A percentile compares a stretch with the other conserved stretches of the same genome.
Evolutionary conservation across 37 sponge, comb jelly and placozoan genomes (phyloP).

Genomic region (Ianthella basta): DNA sequence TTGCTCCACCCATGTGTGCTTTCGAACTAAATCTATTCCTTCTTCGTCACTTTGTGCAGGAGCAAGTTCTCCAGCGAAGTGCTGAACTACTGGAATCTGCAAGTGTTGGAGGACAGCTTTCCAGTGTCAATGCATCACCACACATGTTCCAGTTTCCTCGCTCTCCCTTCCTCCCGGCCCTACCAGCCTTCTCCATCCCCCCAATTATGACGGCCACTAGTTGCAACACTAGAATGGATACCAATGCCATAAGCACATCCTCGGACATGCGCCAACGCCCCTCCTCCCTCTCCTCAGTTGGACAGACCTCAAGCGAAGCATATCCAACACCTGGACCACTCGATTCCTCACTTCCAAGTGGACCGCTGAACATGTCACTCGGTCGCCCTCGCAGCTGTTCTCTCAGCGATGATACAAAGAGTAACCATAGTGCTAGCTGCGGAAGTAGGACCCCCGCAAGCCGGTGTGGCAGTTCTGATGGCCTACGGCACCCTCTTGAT

Average conservation of each 20-base stretch:
- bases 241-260: neutral
- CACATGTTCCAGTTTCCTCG: constrained; percentile 23
- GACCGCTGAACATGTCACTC: neutral
- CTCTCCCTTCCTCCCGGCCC: constrained; percentile 4
- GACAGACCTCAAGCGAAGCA: neutral
- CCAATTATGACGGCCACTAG: neutral
- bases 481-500: neutral
- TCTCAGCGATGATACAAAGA: constrained; percentile 22
- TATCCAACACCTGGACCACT: constrained; percentile 1
- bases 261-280: neutral
- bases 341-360: neutral
- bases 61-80: constrained; percentile 58
- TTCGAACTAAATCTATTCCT: too few relatives aligned
- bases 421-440: constrained; percentile 13
- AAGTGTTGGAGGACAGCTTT: neutral
- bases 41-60: constrained; percentile 18
- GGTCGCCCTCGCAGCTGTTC: constrained; percentile 11
- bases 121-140: constrained; percentile 14
- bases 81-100: constrained; percentile 68
- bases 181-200: constrained; percentile 6
- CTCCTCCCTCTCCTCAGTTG: neutral
- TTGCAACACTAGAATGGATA: neutral
- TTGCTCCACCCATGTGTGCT: neutral
- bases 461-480: constrained; percentile 21
- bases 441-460: constrained; percentile 21